phyloP scores from a whole-genome alignment of 2,113 vertebrate species.

The Nothocercus nigrocapillus region DNA sequence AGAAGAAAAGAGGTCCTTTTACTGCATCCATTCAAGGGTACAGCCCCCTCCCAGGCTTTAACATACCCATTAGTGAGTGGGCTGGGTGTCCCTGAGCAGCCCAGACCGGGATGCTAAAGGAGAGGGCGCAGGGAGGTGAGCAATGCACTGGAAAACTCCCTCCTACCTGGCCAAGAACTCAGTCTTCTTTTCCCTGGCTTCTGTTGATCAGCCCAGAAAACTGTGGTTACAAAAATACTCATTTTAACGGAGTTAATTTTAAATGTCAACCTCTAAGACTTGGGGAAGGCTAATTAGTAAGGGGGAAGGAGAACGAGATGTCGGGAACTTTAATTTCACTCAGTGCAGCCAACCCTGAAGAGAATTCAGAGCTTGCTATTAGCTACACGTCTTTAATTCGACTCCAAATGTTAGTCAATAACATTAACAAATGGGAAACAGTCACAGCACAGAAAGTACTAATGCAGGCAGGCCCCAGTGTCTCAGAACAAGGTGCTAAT shows the following conservation, averaged over 20 bases:
- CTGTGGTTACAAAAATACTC: not conserved
- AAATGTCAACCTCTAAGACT: conserved; percentile 38
- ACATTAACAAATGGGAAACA: not conserved
- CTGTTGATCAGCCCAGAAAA: not conserved
- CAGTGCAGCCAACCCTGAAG: conserved; percentile 52
- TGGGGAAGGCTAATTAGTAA: conserved; percentile 53
- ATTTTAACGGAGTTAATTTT: conserved; percentile 21
- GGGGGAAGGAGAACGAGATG: not conserved
- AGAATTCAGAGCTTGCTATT: not conserved
- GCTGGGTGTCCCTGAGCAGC: not conserved
- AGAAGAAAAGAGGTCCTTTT: not conserved
- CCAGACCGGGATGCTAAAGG: no score
- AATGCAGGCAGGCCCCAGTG: not conserved
- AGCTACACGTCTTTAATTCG: conserved; percentile 17
- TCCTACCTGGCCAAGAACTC: not conserved
- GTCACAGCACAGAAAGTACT: not conserved
- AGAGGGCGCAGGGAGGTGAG: not conserved
- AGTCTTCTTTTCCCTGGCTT: rapidly evolving
- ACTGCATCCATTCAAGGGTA: not conserved
- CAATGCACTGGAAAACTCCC: not conserved
- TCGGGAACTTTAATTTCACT: conserved; percentile 31
- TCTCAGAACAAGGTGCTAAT: rapidly evolving
- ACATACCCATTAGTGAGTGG: not conserved
- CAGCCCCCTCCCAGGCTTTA: not conserved
- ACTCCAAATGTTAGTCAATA: conserved; percentile 24